Conservation (phyloP, 2,113 vertebrate species). For the Rhea americana region DNA sequence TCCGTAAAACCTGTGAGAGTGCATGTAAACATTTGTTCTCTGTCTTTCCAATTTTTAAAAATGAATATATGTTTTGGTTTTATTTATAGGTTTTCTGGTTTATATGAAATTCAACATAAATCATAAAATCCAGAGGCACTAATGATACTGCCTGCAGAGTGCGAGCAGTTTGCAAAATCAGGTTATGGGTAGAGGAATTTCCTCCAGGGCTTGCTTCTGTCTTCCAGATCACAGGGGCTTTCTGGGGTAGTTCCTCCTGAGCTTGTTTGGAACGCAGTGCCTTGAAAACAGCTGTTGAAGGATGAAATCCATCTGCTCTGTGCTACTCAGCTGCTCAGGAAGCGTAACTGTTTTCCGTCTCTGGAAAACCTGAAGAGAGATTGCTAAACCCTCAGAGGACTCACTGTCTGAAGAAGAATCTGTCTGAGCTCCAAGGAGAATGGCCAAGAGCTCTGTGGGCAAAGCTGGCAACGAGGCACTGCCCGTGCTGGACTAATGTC, state of each 20-base stretch:
- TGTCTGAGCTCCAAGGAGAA: too few species aligned
- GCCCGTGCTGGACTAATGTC: background rate
- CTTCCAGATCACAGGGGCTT: fast-evolving
- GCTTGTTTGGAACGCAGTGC: too few species aligned
- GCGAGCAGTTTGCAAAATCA: background rate
- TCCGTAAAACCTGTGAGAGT: background rate
- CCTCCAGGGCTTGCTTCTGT: background rate
- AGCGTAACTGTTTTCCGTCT: background rate
- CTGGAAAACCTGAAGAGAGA: too few species aligned
- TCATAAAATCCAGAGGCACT: background rate
- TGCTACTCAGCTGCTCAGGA: background rate
- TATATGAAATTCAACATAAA: background rate
- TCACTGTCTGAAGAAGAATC: too few species aligned
- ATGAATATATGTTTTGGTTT: background rate
- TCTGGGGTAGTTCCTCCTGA: fast-evolving
- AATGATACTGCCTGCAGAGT: fast-evolving
- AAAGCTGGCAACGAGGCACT: too few species aligned
- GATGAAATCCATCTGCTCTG: background rate
- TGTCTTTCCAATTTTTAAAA: background rate
- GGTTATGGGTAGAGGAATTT: background rate
- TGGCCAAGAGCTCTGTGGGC: too few species aligned
- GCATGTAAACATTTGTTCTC: fast-evolving
- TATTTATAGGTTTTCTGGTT: background rate
- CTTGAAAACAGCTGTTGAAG: background rate
- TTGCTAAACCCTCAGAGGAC: too few species aligned